Conservation (phyloP, 1,140 invertebrate genomes). For the Zophobas atratus region DNA sequence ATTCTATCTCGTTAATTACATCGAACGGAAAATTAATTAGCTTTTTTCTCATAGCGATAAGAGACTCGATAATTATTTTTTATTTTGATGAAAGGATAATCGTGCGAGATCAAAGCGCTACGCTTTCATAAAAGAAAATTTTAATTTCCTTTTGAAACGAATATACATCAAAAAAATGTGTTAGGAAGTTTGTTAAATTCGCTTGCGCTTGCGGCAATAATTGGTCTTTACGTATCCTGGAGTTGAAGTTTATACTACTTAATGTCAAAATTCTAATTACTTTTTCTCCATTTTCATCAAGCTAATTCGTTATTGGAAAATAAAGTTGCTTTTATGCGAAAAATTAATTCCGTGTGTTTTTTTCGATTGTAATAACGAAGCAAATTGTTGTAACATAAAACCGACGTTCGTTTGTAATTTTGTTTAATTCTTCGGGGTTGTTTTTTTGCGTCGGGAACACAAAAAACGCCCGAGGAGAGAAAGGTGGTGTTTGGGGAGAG, state of each 20-base stretch:
- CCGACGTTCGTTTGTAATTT: slow-evolving; percentile 17
- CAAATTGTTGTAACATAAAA: slow-evolving; percentile 3
- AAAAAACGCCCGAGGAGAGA: slow-evolving; percentile 4
- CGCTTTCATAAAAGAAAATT: slow-evolving; percentile 45
- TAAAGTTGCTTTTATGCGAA: neutral
- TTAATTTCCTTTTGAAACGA: slow-evolving; percentile 45
- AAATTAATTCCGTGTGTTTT: neutral
- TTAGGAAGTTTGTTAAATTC: slow-evolving; percentile 47
- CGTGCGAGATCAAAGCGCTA: slow-evolving; percentile 42
- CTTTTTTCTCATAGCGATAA: slow-evolving; percentile 32
- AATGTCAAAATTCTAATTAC: slow-evolving; percentile 37
- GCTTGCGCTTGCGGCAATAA: slow-evolving; percentile 22
- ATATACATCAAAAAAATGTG: slow-evolving; percentile 42
- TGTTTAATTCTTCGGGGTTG: slow-evolving; percentile 16
- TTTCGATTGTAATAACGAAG: neutral
- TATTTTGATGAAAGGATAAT: slow-evolving; percentile 49
- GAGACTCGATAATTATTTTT: slow-evolving; percentile 39
- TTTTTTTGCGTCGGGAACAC: slow-evolving; percentile 1
- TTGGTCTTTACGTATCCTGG: slow-evolving; percentile 36
- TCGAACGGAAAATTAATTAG: slow-evolving; percentile 45
- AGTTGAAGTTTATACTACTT: slow-evolving; percentile 36
- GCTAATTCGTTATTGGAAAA: slow-evolving; percentile 25
- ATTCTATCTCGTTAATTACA: slow-evolving; percentile 27
- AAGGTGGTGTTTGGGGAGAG: neutral
- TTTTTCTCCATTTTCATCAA: slow-evolving; percentile 22